These are phyloP conservation scores for Prosopocoilus inquinatus DNA, from an alignment of 2,888 invertebrate species.

Conservation along the genomic window DNA sequence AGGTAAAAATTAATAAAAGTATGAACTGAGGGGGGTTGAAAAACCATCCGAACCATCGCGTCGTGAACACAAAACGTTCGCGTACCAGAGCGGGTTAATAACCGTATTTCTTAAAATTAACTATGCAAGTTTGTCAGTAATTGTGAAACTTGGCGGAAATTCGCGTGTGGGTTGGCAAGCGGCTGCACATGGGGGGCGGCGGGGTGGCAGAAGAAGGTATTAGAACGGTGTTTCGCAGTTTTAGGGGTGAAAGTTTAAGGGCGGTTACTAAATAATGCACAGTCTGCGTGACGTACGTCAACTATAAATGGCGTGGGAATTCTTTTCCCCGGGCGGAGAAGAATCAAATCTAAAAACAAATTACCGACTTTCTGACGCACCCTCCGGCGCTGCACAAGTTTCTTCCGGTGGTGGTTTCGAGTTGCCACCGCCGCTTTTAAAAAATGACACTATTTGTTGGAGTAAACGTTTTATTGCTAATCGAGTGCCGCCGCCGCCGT, in stretches of 20 bases:
- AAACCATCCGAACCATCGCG: too few species aligned
- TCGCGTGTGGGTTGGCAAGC: constrained; percentile 39
- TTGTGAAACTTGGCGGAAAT: constrained; percentile 48
- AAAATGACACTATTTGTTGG: constrained; percentile 15
- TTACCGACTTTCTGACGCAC: constrained; percentile 22
- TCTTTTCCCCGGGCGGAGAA: constrained; percentile 33
- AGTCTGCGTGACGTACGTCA: constrained; percentile 45
- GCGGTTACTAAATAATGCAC: constrained; percentile 47
- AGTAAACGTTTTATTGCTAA: constrained; percentile 15
- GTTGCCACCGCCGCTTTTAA: background rate
- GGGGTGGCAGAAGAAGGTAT: too few species aligned
- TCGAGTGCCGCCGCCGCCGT: constrained; percentile 1
- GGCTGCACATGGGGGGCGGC: too few species aligned
- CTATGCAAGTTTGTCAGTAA: constrained; percentile 46
- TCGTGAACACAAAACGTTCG: too few species aligned
- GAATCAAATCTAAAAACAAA: constrained; percentile 41
- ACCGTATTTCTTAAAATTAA: constrained; percentile 43
- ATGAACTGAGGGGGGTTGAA: too few species aligned
- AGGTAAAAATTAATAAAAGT: too few species aligned
- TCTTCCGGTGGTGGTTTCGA: background rate
- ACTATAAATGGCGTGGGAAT: constrained; percentile 41
- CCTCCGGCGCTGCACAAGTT: background rate
- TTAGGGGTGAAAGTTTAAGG: constrained; percentile 42
- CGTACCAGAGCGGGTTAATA: too few species aligned
- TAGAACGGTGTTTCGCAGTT: constrained; percentile 46